Evolutionary conservation across 2,797 vertebrate species (phyloP), one percentile per base, ranked within the genome.

Genomic region (Lithobates pipiens): DNA sequence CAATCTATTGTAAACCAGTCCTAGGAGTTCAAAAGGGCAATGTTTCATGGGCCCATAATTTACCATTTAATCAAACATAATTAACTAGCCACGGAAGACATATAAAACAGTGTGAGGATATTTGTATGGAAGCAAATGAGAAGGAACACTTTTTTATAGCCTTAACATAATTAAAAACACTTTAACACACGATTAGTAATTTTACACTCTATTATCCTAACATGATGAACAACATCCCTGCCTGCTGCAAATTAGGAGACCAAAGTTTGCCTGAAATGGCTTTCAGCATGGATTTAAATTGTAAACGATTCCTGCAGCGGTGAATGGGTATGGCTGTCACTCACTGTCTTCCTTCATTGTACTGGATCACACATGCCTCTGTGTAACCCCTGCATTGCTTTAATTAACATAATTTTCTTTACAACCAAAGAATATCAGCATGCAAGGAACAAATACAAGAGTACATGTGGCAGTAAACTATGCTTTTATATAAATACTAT

Each of bases 111-210:
- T 13, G 10, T 46, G 44, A 46, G 44, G 44, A 77, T 84, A 77
- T 61, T 71, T 77, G 67, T 84, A 29, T 63, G 68, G 50, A 71
- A 71, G 57, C 32, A 77, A 84, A 42, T 61, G 61, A 61, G 42
- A 77, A 65, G 65, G 71, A 84, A 57, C 83, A 78, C 77, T 77
- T 85, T 85, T 39, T 39, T 10, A 72, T 57, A 63, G 46, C 70
- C 32, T 84, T 78, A 57, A 34, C 76, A 77, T 77, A 77, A 77
- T 77, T 61, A 44, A 83, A 75, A 61, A 5, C 32, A 39, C 7
- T 83, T 74, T 44, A 75, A 83, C 32, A 77, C 44, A 76, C n/a
- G 76, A 76, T 69, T 76, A 76, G 46, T 77, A 54, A 70, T 84
- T 67, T 27, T 27, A 61, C 39, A 67, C 34, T 36, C 44, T 83